Conservation (phyloP, 1,140 invertebrate species). For the Drosophila ercepeae region DNA sequence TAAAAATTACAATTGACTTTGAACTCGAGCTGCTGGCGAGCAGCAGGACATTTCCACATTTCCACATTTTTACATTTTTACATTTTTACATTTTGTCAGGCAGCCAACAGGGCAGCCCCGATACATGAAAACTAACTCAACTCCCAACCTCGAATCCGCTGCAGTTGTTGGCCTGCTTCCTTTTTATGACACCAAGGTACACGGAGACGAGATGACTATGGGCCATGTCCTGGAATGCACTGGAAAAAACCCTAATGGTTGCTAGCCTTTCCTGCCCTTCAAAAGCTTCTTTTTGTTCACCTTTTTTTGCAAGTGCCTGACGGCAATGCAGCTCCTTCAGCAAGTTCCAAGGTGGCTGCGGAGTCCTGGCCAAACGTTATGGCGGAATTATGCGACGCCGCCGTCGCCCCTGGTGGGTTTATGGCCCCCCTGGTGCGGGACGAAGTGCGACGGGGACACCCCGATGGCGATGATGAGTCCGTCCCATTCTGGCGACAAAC, state of each 20-base stretch:
- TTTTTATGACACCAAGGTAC: conserved; percentile 79
- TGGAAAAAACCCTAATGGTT: too few relatives aligned
- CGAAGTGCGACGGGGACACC: conserved; percentile 15
- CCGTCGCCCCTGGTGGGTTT: conserved; percentile 77
- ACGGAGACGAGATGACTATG: conserved; percentile 45
- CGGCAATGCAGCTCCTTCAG: conserved; percentile 49
- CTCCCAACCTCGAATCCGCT: not conserved
- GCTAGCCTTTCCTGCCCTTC: too few relatives aligned
- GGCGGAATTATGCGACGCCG: conserved; percentile 74
- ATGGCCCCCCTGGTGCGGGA: conserved; percentile 51
- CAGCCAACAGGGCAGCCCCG: conserved; percentile 57
- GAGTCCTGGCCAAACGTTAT: conserved; percentile 69
- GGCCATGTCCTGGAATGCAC: conserved; percentile 16
- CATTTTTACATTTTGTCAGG: conserved; percentile 68
- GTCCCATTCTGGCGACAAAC: conserved; percentile 62
- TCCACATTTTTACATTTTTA: conserved; percentile 45
- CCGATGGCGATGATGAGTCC: conserved; percentile 50
- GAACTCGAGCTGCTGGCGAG: conserved; percentile 59
- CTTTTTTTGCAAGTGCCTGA: not conserved
- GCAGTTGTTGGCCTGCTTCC: conserved; percentile 62
- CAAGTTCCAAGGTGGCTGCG: conserved; percentile 62
- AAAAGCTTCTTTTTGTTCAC: not conserved
- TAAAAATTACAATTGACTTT: conserved; percentile 80
- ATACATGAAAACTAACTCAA: conserved; percentile 74
- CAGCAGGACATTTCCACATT: conserved; percentile 69